phyloP scores from a whole-genome alignment of 2,888 invertebrate genomes.

The Cybosia mesomella region DNA sequence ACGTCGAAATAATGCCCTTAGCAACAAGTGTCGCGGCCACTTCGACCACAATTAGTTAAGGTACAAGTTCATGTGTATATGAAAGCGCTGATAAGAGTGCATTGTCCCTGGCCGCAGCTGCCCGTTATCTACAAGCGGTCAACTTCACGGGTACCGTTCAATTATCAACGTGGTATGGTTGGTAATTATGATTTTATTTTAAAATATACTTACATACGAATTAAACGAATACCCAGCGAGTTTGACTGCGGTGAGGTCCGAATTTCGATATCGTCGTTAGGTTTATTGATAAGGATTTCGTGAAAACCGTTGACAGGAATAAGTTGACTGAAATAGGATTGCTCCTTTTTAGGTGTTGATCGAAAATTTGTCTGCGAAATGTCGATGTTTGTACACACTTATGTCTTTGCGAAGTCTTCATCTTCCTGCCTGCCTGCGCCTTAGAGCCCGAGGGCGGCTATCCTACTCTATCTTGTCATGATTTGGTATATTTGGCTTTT shows the following conservation, averaged over 20 bases:
- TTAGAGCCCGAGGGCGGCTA: no score
- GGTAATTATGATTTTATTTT: constrained; percentile 3
- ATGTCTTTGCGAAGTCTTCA: no score
- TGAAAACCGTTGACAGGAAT: no score
- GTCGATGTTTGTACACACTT: no score
- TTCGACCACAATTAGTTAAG: neutral
- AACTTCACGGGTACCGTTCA: neutral
- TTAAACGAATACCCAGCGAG: no score
- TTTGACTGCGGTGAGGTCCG: no score
- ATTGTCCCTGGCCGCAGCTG: constrained; percentile 30
- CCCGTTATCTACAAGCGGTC: constrained; percentile 32
- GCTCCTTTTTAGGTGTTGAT: no score
- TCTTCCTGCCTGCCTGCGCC: no score
- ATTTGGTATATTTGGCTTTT: no score
- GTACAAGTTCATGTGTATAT: constrained; percentile 19
- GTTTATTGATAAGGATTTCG: neutral
- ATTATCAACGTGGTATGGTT: constrained; percentile 5
- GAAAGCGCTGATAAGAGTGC: constrained; percentile 45
- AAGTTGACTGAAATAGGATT: no score
- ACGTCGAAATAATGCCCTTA: neutral
- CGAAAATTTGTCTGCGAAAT: no score
- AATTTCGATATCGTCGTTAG: neutral
- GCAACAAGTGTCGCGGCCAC: neutral
- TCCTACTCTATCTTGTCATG: no score
- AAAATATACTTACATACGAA: neutral